Percentiles rank a stretch among this genome's conserved stretches.
These are phyloP conservation scores for Colius striatus DNA, from an alignment of 2,113 vertebrate species.

Conservation along the genomic window DNA sequence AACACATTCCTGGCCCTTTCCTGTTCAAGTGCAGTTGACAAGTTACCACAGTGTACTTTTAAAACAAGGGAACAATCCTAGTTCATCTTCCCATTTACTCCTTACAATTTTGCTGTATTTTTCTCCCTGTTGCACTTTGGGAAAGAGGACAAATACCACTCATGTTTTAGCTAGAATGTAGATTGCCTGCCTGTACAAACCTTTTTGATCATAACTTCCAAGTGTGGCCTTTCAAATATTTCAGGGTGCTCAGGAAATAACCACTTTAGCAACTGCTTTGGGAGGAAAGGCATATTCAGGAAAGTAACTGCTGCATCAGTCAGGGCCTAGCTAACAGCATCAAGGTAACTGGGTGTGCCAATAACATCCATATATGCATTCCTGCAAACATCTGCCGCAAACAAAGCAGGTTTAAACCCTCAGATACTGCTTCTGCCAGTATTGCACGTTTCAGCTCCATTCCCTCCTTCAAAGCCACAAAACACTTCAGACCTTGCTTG, in stretches of 20 bases:
- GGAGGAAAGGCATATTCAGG: neutral
- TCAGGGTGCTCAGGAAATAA: accelerated
- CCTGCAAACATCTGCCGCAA: neutral
- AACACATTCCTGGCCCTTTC: neutral
- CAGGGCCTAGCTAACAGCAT: neutral
- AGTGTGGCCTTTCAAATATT: accelerated
- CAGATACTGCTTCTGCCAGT: neutral
- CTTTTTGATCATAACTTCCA: neutral
- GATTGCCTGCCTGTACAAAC: neutral
- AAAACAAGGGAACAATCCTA: neutral
- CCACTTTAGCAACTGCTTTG: neutral
- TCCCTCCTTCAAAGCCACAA: neutral
- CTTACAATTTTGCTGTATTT: neutral
- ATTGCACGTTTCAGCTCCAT: neutral
- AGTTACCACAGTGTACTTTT: neutral
- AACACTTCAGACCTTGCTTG: conserved; percentile 37
- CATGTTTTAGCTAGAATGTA: neutral
- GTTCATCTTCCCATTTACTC: neutral
- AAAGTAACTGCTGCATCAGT: neutral
- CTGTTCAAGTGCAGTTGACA: accelerated
- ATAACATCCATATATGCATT: accelerated
- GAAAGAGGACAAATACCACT: neutral
- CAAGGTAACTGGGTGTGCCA: neutral
- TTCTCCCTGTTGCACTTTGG: neutral
- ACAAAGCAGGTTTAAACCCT: neutral